Evolutionary conservation across 2,797 vertebrate genomes (phyloP).

Genomic region (Sebastes alutus): DNA sequence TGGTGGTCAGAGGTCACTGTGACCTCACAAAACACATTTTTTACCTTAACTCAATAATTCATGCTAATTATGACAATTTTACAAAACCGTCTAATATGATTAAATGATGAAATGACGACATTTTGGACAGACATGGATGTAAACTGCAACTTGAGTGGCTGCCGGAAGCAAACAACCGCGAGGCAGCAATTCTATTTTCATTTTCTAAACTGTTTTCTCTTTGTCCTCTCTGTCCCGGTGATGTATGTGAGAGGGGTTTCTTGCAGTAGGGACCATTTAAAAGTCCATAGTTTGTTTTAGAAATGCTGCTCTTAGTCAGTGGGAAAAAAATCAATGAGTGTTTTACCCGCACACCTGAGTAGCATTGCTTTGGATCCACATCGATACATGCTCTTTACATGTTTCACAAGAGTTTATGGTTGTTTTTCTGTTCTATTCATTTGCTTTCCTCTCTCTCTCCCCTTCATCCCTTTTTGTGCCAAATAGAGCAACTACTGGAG

Average conservation of each 20-base stretch:
- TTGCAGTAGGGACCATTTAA: slow-evolving; percentile 1
- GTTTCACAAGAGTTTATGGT: not conserved
- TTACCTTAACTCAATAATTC: no score
- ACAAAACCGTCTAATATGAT: rapidly evolving
- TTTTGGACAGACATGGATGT: no score
- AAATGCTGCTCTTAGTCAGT: slow-evolving; percentile 5
- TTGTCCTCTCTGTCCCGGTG: not conserved
- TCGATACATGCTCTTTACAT: not conserved
- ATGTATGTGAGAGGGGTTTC: not conserved
- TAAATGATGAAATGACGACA: no score
- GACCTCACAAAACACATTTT: no score
- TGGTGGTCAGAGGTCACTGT: no score
- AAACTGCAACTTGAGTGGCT: no score
- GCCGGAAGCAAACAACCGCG: no score
- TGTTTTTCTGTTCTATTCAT: not conserved
- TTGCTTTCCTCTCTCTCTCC: not conserved
- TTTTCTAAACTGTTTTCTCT: not conserved
- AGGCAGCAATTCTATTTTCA: no score
- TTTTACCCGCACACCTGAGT: not conserved
- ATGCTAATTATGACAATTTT: no score
- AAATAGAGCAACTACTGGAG: slow-evolving; percentile 96
- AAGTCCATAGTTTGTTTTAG: not conserved
- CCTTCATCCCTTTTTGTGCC: not conserved
- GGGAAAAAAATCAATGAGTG: not conserved
- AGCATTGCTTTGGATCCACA: not conserved